Conservation (phyloP, 2,888 invertebrate species). For the Gymnosoma rotundatum region DNA sequence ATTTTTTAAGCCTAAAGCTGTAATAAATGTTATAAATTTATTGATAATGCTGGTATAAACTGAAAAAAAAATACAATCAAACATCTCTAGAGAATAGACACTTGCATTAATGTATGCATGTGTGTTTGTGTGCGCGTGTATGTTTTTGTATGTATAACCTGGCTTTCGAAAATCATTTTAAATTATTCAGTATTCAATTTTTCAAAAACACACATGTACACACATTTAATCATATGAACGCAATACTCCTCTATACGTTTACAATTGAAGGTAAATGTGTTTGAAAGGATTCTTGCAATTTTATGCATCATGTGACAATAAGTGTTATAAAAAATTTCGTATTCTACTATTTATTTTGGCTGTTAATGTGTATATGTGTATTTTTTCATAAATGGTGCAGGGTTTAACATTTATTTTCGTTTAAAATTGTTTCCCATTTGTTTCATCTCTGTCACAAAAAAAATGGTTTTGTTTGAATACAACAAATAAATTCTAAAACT, state of each 20-base stretch:
- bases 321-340: constrained; percentile 55
- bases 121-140: neutral
- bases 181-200: constrained; percentile 69
- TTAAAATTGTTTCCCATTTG: constrained; percentile 10
- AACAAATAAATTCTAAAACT: constrained; percentile 64
- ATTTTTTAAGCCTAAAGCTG: constrained; percentile 63
- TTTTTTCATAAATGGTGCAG: constrained; percentile 42
- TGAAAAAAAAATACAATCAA: constrained; percentile 21
- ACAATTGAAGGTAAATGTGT: neutral
- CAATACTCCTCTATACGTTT: neutral
- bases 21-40: constrained; percentile 70
- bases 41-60: constrained; percentile 63
- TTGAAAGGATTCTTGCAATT: constrained; percentile 49
- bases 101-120: neutral
- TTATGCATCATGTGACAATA: constrained; percentile 63
- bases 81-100: constrained; percentile 56
- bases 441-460: neutral
- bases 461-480: constrained; percentile 16
- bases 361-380: neutral
- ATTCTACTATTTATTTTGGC: constrained; percentile 14
- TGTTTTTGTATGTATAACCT: neutral
- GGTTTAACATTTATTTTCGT: constrained; percentile 49
- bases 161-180: constrained; percentile 66
- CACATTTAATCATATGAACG: neutral
- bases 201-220: constrained; percentile 19